These are phyloP conservation scores for Euproctis similis DNA, from an alignment of 2,888 invertebrate species.

Conservation along the genomic window DNA sequence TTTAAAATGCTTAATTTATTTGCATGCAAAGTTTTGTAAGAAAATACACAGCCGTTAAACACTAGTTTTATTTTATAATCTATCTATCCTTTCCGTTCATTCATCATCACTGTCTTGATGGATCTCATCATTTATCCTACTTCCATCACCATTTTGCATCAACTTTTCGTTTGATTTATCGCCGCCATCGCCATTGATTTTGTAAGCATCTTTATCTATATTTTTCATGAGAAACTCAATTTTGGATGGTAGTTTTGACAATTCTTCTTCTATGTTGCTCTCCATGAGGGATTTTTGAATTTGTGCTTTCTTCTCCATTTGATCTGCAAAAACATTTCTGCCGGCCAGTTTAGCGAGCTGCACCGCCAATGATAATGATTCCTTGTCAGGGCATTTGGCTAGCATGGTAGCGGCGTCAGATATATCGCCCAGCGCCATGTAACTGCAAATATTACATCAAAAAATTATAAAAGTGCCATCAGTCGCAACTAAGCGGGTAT, in stretches of 20 bases:
- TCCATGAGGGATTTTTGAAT: no score
- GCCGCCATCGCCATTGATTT: background rate
- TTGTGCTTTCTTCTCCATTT: constrained; percentile 34
- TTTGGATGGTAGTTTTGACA: constrained; percentile 33
- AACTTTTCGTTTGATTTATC: no score
- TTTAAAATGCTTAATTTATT: no score
- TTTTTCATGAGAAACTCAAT: constrained; percentile 33
- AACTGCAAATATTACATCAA: no score
- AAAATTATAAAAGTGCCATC: no score
- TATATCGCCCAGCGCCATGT: constrained; percentile 73
- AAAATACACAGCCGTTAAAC: no score
- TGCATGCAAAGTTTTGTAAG: no score
- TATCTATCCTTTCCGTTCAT: background rate
- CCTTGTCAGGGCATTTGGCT: constrained; percentile 70
- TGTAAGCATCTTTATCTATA: constrained; percentile 1
- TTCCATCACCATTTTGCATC: constrained; percentile 4
- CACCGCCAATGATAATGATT: constrained; percentile 73
- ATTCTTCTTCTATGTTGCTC: constrained; percentile 22
- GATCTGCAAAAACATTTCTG: constrained; percentile 50
- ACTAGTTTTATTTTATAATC: no score
- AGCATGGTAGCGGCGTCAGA: constrained; percentile 78
- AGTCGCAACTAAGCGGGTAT: no score
- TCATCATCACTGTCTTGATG: background rate
- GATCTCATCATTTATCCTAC: background rate
- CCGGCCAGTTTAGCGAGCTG: constrained; percentile 74